These are phyloP conservation scores for Drosophila pseudotakahashii DNA, from an alignment of 2,888 invertebrate genomes.

Conservation along the genomic window DNA sequence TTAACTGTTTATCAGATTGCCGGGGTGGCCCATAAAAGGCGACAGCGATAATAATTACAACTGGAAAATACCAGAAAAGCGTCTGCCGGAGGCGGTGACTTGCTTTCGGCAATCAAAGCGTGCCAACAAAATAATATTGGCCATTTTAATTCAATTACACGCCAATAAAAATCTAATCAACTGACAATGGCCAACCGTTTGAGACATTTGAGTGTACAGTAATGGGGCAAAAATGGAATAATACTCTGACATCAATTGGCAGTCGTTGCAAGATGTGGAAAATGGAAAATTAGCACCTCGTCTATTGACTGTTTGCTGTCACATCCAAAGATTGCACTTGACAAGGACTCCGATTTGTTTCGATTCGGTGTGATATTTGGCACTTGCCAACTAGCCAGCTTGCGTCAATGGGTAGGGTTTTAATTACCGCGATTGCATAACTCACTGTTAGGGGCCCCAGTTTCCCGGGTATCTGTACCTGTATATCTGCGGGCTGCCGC, in stretches of 20 bases:
- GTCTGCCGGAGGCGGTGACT: conserved; percentile 31
- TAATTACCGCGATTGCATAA: conserved; percentile 48
- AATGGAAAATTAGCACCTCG: conserved; percentile 48
- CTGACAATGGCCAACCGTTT: conserved; percentile 57
- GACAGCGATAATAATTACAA: conserved; percentile 53
- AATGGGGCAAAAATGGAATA: conserved; percentile 4
- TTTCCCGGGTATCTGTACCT: conserved; percentile 30
- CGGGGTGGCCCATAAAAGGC: conserved; percentile 25
- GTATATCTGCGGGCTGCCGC: conserved; percentile 36
- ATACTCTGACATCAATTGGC: conserved; percentile 13
- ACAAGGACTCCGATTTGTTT: conserved; percentile 38
- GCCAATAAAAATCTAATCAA: conserved; percentile 81
- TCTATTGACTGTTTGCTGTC: conserved; percentile 55
- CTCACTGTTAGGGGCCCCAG: conserved; percentile 11
- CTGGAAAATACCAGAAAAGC: conserved; percentile 74
- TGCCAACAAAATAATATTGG: conserved; percentile 61
- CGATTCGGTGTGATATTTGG: conserved; percentile 53
- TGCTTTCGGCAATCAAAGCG: conserved; percentile 57
- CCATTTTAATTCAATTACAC: conserved; percentile 77
- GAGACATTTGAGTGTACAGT: conserved; percentile 5
- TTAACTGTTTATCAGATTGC: conserved; percentile 14
- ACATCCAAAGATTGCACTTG: conserved; percentile 42
- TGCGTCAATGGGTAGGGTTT: conserved; percentile 48
- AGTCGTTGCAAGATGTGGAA: conserved; percentile 23
- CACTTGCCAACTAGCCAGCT: conserved; percentile 15